phyloP scores from a whole-genome alignment of 2,888 invertebrate species.

The Temnothorax unifasciatus region DNA sequence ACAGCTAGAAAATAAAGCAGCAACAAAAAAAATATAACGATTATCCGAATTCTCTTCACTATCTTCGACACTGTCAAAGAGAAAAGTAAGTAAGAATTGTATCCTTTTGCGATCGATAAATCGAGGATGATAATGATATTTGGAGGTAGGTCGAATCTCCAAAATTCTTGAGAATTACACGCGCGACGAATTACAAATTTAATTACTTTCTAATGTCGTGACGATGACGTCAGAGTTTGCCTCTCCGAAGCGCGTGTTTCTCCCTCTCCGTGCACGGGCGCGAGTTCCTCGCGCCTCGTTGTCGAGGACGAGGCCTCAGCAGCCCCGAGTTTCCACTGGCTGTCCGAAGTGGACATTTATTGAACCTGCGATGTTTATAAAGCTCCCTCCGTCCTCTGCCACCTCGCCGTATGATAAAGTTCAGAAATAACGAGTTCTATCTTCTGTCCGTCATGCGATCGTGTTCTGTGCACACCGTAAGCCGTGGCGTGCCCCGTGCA shows the following conservation, averaged over 20 bases:
- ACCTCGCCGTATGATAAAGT: conserved; percentile 73
- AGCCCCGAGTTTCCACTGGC: conserved; percentile 53
- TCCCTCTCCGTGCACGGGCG: background rate
- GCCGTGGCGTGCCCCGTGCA: conserved; percentile 43
- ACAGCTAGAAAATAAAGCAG: background rate
- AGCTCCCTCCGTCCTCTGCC: conserved; percentile 69
- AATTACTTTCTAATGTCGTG: background rate
- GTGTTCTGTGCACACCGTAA: conserved; percentile 64
- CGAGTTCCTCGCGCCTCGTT: conserved; percentile 4
- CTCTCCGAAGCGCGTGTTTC: background rate
- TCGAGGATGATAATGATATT: background rate
- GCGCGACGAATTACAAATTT: background rate
- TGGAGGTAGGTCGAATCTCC: background rate
- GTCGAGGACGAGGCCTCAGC: conserved; percentile 34
- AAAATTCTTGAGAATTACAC: conserved; percentile 2
- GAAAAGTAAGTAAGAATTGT: background rate
- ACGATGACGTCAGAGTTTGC: conserved; percentile 28
- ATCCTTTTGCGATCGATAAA: background rate
- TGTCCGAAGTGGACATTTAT: conserved; percentile 71
- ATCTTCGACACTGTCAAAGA: background rate
- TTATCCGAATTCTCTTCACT: background rate
- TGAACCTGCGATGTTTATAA: conserved; percentile 76
- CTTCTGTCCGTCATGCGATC: conserved; percentile 75
- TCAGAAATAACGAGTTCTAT: conserved; percentile 80
- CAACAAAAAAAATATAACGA: background rate